phyloP scores from a whole-genome alignment of 2,797 vertebrate genomes.

The Molothrus ater region DNA sequence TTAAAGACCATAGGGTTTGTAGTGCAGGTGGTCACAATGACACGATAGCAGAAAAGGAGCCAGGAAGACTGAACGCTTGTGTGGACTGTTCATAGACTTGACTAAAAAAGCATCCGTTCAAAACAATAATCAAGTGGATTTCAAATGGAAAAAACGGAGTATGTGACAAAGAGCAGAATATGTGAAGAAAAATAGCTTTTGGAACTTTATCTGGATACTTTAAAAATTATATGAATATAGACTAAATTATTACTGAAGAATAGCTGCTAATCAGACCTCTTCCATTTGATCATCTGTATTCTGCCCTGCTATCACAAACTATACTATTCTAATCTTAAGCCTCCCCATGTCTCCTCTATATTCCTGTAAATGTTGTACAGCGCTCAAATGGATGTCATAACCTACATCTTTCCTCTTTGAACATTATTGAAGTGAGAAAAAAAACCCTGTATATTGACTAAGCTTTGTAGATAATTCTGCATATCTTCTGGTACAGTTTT shows the following conservation, averaged over 20 bases:
- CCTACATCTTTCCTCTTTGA: neutral
- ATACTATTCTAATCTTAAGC: neutral
- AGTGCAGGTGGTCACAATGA: too few species aligned
- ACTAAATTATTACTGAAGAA: neutral
- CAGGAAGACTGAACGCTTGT: neutral
- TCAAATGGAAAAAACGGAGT: neutral
- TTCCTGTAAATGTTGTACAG: neutral
- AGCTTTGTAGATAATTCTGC: neutral
- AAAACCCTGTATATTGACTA: neutral
- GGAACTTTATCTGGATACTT: neutral
- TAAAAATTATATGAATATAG: neutral
- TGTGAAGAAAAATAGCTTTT: neutral
- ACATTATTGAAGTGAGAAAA: neutral
- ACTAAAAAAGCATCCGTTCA: neutral
- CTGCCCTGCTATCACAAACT: neutral
- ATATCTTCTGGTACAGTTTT: neutral
- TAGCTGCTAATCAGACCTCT: neutral
- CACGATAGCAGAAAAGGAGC: fast-evolving
- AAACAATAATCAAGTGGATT: neutral
- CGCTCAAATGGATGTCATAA: neutral
- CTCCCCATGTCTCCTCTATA: neutral
- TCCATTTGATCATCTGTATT: neutral
- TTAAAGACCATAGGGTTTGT: neutral
- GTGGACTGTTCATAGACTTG: neutral
- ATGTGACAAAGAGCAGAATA: neutral